A percentile compares a stretch with the other conserved stretches of the same genome.
phyloP scores from a whole-genome alignment of 2,113 vertebrate genomes.

The Morone chrysops region DNA sequence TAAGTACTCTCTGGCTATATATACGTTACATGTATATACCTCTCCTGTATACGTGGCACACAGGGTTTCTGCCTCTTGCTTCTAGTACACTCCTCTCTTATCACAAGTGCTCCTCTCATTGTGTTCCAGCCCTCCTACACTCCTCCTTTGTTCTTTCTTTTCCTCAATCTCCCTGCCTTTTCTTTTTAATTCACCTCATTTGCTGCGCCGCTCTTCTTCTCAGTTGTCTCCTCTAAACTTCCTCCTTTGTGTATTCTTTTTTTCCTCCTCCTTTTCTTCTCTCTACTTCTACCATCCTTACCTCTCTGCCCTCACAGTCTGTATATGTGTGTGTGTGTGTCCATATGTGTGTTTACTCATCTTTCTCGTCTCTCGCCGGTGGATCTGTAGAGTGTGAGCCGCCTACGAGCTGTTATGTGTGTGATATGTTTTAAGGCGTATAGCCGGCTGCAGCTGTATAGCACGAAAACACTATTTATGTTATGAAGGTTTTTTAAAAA shows the following conservation, averaged over 20 bases:
- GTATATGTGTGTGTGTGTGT: slow-evolving; percentile 1
- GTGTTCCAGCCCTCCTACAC: slow-evolving; percentile 42
- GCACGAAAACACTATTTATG: slow-evolving; percentile 21
- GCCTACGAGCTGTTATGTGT: slow-evolving; percentile 48
- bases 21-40: slow-evolving; percentile 7
- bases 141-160: slow-evolving; percentile 17
- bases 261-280: not conserved
- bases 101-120: slow-evolving; percentile 34
- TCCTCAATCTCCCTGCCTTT: not conserved
- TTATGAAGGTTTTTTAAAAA: slow-evolving; percentile 25
- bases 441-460: not conserved
- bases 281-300: not conserved
- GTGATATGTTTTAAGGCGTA: slow-evolving; percentile 32
- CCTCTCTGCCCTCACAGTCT: not conserved
- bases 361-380: slow-evolving; percentile 35
- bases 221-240: not conserved
- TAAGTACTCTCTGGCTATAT: slow-evolving; percentile 82
- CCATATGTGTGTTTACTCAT: slow-evolving; percentile 60
- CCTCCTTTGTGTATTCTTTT: not conserved
- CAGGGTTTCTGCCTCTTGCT: not conserved
- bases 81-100: slow-evolving; percentile 4
- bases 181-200: slow-evolving; percentile 23
- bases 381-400: slow-evolving; percentile 31
- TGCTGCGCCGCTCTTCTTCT: not conserved
- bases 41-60: slow-evolving; percentile 15